Evolutionary conservation across 1,140 invertebrate species (phyloP).

Genomic region (Conus betulinus): DNA sequence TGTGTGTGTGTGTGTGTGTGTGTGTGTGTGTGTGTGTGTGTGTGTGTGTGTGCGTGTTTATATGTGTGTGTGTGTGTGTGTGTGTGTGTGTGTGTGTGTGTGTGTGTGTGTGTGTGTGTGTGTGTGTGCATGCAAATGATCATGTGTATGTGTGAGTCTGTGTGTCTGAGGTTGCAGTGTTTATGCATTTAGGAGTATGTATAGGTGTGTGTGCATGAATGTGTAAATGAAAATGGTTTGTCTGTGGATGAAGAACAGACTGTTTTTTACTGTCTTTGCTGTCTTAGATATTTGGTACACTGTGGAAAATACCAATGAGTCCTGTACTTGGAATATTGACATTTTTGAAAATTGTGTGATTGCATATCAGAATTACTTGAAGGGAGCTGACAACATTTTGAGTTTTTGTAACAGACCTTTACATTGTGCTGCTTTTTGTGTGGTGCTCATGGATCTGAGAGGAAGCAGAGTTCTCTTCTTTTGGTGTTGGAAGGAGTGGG

Average conservation of each 20-base stretch:
- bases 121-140: not conserved
- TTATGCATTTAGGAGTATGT: not conserved
- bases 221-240: not conserved
- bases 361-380: no score
- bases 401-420: no score
- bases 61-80: not conserved
- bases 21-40: not conserved
- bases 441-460: no score
- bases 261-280: no score
- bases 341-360: no score
- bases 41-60: not conserved
- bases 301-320: no score
- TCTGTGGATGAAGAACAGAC: not conserved
- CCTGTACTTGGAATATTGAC: no score
- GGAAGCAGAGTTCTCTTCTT: no score
- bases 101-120: not conserved
- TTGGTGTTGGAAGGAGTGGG: no score
- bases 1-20: not conserved
- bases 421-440: no score
- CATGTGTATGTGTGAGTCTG: not conserved
- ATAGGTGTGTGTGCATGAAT: not conserved
- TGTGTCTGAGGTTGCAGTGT: not conserved
- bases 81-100: not conserved
- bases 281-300: no score
- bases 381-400: no score